Percentiles rank a stretch among this genome's conserved stretches.
phyloP scores from a whole-genome alignment of 2,888 invertebrate genomes.

The Seira sanloemensis region DNA sequence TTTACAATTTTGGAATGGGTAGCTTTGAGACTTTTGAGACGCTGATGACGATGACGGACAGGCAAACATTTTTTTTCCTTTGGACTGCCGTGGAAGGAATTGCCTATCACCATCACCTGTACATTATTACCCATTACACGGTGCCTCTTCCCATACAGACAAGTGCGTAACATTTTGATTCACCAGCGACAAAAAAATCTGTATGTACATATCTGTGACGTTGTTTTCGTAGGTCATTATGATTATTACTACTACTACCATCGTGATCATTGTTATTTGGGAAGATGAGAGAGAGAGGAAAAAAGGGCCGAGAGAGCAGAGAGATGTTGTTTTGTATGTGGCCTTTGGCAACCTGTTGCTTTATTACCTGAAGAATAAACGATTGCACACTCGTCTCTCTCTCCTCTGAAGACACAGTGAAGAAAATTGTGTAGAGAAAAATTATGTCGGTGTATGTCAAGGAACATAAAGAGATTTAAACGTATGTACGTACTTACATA shows the following conservation, averaged over 20 bases:
- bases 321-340: constrained; percentile 20
- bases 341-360: constrained; percentile 61
- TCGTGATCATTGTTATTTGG: constrained; percentile 50
- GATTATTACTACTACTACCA: constrained; percentile 36
- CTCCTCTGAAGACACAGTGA: not conserved
- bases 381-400: not conserved
- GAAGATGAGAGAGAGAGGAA: constrained; percentile 16
- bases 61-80: not conserved
- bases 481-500: not conserved
- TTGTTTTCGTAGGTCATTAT: constrained; percentile 51
- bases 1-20: constrained; percentile 1
- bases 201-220: constrained; percentile 26
- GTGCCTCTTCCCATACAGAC: not conserved
- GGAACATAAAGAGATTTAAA: not conserved
- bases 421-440: no score
- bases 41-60: not conserved
- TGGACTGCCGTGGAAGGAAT: no score
- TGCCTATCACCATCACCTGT: not conserved
- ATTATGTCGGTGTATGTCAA: constrained; percentile 26
- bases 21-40: not conserved
- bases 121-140: no score
- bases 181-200: not conserved
- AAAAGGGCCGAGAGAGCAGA: not conserved
- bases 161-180: not conserved
- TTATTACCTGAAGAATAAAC: constrained; percentile 32